Evolutionary conservation across 2,888 invertebrate species (phyloP).

Genomic region (Mycalesis mineus): DNA sequence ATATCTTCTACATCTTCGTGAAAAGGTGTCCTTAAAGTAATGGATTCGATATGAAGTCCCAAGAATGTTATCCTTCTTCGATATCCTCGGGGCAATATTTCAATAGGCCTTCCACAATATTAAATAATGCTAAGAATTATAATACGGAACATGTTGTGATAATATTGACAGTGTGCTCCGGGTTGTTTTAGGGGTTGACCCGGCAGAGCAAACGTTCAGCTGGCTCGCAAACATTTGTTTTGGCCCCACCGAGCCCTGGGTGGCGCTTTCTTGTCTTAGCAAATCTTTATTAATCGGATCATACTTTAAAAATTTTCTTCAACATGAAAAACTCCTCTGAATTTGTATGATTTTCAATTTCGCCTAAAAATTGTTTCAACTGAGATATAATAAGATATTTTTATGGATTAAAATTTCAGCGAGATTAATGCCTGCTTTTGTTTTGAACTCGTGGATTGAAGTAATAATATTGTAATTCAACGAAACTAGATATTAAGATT

Average conservation of each 20-base stretch:
- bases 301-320: background rate
- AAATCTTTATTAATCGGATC: background rate
- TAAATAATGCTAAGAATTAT: constrained; percentile 7
- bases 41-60: background rate
- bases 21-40: background rate
- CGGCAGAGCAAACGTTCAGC: constrained; percentile 9
- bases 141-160: constrained; percentile 8
- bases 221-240: constrained; percentile 13
- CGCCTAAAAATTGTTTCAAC: no score
- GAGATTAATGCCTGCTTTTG: no score
- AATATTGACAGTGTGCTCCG: constrained; percentile 16
- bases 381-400: no score
- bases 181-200: constrained; percentile 15
- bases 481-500: no score
- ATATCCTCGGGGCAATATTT: background rate
- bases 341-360: no score
- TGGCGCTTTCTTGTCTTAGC: background rate
- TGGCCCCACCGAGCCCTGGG: constrained; percentile 1
- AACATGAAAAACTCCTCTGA: background rate
- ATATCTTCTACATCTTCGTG: no score
- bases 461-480: no score
- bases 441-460: no score
- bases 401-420: no score
- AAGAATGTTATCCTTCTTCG: background rate
- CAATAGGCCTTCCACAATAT: background rate